A percentile compares a stretch with the other conserved stretches of the same genome.
Evolutionary conservation across 64 coral and sea anemone species (phyloP).

Genomic region (Montipora sp.): DNA sequence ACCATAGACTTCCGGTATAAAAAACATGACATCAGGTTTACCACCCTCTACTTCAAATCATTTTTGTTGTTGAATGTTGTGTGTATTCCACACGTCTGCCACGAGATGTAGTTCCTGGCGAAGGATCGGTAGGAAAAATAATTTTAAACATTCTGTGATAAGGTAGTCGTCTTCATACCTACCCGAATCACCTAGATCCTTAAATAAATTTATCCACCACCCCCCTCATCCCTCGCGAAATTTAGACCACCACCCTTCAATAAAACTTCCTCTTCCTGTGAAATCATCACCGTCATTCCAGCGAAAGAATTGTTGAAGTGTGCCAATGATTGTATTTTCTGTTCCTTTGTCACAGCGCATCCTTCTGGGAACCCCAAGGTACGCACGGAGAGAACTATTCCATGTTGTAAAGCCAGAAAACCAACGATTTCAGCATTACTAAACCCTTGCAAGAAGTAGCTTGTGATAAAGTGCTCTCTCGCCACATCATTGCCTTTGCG

Average conservation of each 20-base stretch:
- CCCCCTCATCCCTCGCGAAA: too few species aligned
- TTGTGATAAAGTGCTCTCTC: constrained; percentile 6
- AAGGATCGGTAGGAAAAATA: constrained; percentile 36
- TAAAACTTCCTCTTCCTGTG: too few species aligned
- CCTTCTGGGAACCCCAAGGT: neutral
- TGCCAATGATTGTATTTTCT: too few species aligned
- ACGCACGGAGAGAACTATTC: neutral
- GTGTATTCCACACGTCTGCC: constrained; percentile 41
- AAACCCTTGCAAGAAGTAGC: constrained; percentile 38
- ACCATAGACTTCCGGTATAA: constrained; percentile 23
- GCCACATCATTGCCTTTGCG: neutral
- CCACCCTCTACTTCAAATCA: constrained; percentile 21
- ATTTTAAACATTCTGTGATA: constrained; percentile 37
- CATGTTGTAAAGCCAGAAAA: constrained; percentile 33
- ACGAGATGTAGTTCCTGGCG: constrained; percentile 32
- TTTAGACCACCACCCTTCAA: too few species aligned
- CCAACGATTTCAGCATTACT: constrained; percentile 13
- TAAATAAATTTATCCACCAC: too few species aligned
- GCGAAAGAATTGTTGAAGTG: too few species aligned
- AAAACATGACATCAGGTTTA: constrained; percentile 49
- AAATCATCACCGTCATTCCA: too few species aligned
- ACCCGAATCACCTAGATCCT: too few species aligned
- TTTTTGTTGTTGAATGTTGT: constrained; percentile 34
- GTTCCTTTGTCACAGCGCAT: too few species aligned
- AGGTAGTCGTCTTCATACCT: too few species aligned